A percentile compares a stretch with the other conserved stretches of the same genome.
phyloP scores from a whole-genome alignment of 2,888 invertebrate genomes.

The Aporophyla lueneburgensis region DNA sequence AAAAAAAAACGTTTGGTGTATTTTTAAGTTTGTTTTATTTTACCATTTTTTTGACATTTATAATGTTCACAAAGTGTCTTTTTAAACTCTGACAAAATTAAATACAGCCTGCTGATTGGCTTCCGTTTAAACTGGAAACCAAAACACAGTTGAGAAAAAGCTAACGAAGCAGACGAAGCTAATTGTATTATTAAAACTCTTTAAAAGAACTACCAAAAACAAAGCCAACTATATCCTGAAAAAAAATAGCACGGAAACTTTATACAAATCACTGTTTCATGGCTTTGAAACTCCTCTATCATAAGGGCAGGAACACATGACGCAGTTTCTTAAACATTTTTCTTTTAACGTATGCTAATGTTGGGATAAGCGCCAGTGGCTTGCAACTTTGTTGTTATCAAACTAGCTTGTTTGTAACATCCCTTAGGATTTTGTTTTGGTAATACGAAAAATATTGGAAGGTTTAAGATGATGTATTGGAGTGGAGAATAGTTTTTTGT shows the following conservation, averaged over 20 bases:
- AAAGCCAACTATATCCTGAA: neutral
- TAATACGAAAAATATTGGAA: conserved; percentile 64
- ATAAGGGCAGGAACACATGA: conserved; percentile 72
- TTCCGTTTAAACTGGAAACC: too few species aligned
- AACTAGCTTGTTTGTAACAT: conserved; percentile 76
- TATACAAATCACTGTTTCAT: conserved; percentile 73
- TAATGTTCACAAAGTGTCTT: too few species aligned
- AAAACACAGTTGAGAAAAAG: too few species aligned
- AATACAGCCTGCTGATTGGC: too few species aligned
- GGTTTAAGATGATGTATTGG: conserved; percentile 29
- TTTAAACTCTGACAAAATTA: too few species aligned
- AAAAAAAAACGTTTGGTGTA: too few species aligned
- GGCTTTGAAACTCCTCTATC: conserved; percentile 64
- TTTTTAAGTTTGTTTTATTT: too few species aligned
- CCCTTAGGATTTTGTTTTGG: conserved; percentile 67
- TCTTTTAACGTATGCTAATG: conserved; percentile 82
- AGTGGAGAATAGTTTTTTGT: neutral
- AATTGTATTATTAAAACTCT: neutral
- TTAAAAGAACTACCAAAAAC: neutral
- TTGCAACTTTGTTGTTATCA: conserved; percentile 75
- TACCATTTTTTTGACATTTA: too few species aligned
- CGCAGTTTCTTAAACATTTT: conserved; percentile 74
- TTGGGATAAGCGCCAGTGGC: conserved; percentile 77
- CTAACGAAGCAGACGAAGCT: too few species aligned
- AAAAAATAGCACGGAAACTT: conserved; percentile 44